Percentiles rank a stretch among this genome's conserved stretches.
phyloP scores from a whole-genome alignment of 1,140 invertebrate genomes.

The Cheumatopsyche charites region DNA sequence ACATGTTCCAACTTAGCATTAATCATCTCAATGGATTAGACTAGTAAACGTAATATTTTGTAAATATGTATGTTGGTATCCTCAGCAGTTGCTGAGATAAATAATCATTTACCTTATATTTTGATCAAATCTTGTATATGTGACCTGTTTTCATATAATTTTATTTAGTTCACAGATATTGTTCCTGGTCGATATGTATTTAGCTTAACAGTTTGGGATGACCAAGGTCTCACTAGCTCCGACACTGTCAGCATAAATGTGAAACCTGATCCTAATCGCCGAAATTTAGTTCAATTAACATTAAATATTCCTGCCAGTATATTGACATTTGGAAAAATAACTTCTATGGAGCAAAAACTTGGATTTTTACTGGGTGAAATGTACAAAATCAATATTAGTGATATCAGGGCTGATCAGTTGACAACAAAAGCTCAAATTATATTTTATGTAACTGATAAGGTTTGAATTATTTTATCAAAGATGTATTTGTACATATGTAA shows the following conservation, averaged over 20 bases:
- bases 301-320: constrained; percentile 74
- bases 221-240: constrained; percentile 79
- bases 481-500: no score
- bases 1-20: no score
- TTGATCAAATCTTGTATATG: no score
- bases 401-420: constrained; percentile 66
- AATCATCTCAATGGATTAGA: no score
- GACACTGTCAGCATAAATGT: constrained; percentile 87
- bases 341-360: constrained; percentile 76
- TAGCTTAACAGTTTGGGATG: constrained; percentile 85
- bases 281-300: constrained; percentile 81
- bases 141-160: not conserved
- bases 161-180: constrained; percentile 75
- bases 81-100: no score
- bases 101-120: no score
- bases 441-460: constrained; percentile 59
- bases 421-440: constrained; percentile 59
- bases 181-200: constrained; percentile 89
- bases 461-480: constrained; percentile 44
- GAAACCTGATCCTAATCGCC: constrained; percentile 76
- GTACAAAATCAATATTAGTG: constrained; percentile 67
- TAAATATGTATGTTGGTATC: no score
- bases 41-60: no score
- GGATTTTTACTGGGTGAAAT: constrained; percentile 75
- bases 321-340: constrained; percentile 76